phyloP scores from a whole-genome alignment of 2,113 vertebrate genomes.

The Callaeas wilsoni region DNA sequence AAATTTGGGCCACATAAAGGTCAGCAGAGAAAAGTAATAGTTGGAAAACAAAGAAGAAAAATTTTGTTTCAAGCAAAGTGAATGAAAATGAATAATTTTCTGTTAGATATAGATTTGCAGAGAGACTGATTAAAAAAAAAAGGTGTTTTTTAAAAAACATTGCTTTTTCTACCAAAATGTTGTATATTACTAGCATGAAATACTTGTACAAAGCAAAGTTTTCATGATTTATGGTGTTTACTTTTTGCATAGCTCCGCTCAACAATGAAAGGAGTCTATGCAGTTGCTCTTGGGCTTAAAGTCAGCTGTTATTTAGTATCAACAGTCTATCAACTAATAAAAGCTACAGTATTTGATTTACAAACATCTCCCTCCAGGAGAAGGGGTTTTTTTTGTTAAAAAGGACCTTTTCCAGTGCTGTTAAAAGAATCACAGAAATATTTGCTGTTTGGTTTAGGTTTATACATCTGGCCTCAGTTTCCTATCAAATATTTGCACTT shows the following conservation, averaged over 20 bases:
- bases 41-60: not conserved
- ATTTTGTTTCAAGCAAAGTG: not conserved
- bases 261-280: not conserved
- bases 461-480: constrained; percentile 59
- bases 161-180: not conserved
- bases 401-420: constrained; percentile 16
- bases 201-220: constrained; percentile 7
- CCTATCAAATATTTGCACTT: constrained; percentile 63
- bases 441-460: constrained; percentile 50
- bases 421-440: constrained; percentile 36
- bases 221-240: constrained; percentile 50
- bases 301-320: constrained; percentile 53
- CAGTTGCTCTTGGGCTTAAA: constrained; percentile 13
- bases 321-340: constrained; percentile 45
- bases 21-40: constrained; percentile 18
- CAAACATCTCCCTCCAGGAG: not conserved
- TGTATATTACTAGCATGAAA: not conserved
- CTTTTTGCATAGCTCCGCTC: constrained; percentile 33
- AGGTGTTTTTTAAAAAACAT: not conserved
- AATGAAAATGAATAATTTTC: not conserved
- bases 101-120: not conserved
- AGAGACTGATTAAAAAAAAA: not conserved
- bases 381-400: constrained; percentile 33
- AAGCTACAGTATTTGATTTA: constrained; percentile 34
- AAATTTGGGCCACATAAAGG: constrained; percentile 9